Evolutionary conservation across 2,888 invertebrate genomes (phyloP).

Genomic region (Mythimna vitellina): DNA sequence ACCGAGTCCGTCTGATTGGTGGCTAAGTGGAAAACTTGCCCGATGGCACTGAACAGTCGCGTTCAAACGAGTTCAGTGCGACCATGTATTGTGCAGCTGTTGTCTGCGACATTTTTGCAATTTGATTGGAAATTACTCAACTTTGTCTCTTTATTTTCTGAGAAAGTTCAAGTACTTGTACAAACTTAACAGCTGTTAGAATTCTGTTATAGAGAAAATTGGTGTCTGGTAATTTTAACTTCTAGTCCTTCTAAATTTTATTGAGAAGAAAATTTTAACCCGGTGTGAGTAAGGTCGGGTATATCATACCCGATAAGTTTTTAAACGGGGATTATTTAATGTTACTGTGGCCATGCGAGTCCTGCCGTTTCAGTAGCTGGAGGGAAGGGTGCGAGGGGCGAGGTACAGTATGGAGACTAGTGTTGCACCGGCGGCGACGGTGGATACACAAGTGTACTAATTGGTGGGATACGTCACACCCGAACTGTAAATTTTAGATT

Average conservation of each 20-base stretch:
- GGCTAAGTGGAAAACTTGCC: constrained; percentile 63
- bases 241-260: neutral
- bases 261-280: neutral
- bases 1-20: constrained; percentile 61
- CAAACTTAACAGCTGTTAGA: neutral
- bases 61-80: constrained; percentile 32
- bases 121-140: constrained; percentile 45
- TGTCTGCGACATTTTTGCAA: constrained; percentile 14
- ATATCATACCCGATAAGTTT: too few species aligned
- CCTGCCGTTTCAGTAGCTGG: too few species aligned
- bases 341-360: too few species aligned
- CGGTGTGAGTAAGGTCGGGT: too few species aligned
- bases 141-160: neutral
- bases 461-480: too few species aligned
- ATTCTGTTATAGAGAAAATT: too few species aligned
- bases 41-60: constrained; percentile 39
- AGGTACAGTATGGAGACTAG: too few species aligned
- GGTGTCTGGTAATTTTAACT: neutral
- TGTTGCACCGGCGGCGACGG: too few species aligned
- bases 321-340: too few species aligned
- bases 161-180: neutral
- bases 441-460: too few species aligned
- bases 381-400: too few species aligned
- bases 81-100: constrained; percentile 51
- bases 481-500: too few species aligned